Conservation (phyloP, 2,888 invertebrate species). For the Tuberolachnus salignus region DNA sequence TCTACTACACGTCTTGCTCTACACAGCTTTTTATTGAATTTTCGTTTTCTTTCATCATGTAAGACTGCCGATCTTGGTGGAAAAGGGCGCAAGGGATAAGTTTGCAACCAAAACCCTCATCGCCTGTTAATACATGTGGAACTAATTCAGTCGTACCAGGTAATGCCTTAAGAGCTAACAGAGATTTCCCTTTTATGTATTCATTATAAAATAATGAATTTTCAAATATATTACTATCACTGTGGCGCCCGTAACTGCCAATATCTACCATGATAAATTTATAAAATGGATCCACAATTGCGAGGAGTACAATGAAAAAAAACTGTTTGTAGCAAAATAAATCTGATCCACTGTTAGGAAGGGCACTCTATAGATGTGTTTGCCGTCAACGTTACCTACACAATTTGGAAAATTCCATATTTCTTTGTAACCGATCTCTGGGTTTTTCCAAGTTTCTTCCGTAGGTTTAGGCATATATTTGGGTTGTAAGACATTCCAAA, state of each 20-base stretch:
- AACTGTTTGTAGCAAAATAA: constrained; percentile 20
- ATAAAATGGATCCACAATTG: constrained; percentile 38
- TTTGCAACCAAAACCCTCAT: constrained; percentile 59
- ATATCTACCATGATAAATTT: constrained; percentile 31
- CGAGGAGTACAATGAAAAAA: constrained; percentile 8
- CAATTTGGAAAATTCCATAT: no score
- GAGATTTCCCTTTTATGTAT: constrained; percentile 39
- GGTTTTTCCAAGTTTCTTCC: constrained; percentile 55
- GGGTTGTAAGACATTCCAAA: constrained; percentile 60
- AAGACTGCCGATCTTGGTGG: constrained; percentile 57
- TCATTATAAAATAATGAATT: constrained; percentile 39
- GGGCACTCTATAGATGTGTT: constrained; percentile 24
- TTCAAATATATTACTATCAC: constrained; percentile 35
- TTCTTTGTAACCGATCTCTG: constrained; percentile 38
- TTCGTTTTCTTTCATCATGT: constrained; percentile 58
- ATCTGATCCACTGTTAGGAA: constrained; percentile 32
- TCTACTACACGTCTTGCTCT: constrained; percentile 58
- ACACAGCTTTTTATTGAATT: constrained; percentile 60
- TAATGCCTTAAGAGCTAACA: constrained; percentile 58
- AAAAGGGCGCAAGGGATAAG: constrained; percentile 57
- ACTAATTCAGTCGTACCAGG: constrained; percentile 59
- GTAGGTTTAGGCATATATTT: constrained; percentile 55
- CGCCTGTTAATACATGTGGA: constrained; percentile 60
- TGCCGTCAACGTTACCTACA: constrained; percentile 4
- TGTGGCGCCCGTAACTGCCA: constrained; percentile 16